Evolutionary conservation across 2,113 vertebrate genomes (phyloP), one percentile per base, ranked within the genome.

Genomic region (Oncorhynchus kisutch): DNA sequence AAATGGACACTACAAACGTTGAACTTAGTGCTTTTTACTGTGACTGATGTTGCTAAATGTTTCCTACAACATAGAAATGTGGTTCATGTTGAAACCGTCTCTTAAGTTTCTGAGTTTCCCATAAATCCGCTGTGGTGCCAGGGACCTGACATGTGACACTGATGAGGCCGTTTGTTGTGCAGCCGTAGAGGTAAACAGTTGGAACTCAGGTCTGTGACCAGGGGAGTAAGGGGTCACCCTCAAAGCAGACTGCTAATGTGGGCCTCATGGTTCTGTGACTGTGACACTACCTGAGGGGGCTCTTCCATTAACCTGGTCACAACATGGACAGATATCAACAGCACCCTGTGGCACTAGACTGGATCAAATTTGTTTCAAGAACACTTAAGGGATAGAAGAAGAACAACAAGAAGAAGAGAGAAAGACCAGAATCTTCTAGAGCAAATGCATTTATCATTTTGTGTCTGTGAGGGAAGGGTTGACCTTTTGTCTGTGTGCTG

Each of bases 91-190:
- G 39, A 45, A 45, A 45, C 39, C 11, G 2, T 45, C 8, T 45
- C 20, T 29, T 31, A 20, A 67, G 18, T 9, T 8, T 31, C 66
- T 31, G 13, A 31, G 27, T 4, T 34, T 67, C 29, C 66, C 27
- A 67, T 7, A 18, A 5, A 18, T 29, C 66, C 5, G 29, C 67
- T 68, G 29, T n/a, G 65, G 2, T 25, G 65, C 16, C 65, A 67
- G 65, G 8, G 18, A 34, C 31, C 39, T 71, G 27, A 18, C 86
- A 85, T 85, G 86, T 85, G 86, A 85, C 84, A 69, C 14, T 71
- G 78, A 71, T 81, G 79, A 67, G 78, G 81, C 14, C 57, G 72
- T 57, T 76, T 60, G 70, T 78, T 69, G 83, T 34, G 67, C n/a
- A 62, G 18, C 59, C 20, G 2, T 22, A 22, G 18, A 62, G 45